Conservation (phyloP, 1,140 invertebrate genomes). For the Microplitis mediator region DNA sequence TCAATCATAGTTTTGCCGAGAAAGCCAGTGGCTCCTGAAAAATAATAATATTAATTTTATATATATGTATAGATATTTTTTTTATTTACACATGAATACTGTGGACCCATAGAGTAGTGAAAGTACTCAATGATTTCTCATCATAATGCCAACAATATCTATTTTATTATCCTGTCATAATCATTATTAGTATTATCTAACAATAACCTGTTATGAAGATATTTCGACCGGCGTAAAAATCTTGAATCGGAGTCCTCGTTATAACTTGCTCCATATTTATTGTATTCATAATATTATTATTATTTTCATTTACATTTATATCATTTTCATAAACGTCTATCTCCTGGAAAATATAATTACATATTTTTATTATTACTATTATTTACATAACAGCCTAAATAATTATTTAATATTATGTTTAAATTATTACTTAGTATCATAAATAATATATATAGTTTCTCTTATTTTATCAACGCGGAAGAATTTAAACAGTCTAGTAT, state of each 20-base stretch:
- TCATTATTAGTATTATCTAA: neutral
- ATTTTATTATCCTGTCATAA: neutral
- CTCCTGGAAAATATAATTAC: constrained; percentile 16
- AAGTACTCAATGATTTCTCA: constrained; percentile 4
- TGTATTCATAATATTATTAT: constrained; percentile 43
- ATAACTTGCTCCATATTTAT: constrained; percentile 34
- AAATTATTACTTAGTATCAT: constrained; percentile 18
- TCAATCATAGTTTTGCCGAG: constrained; percentile 87
- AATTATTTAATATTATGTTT: neutral
- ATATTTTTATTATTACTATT: too few relatives aligned
- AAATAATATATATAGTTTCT: too few relatives aligned
- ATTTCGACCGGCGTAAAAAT: constrained; percentile 48
- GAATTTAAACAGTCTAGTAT: too few relatives aligned
- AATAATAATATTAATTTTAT: constrained; percentile 59
- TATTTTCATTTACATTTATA: constrained; percentile 35
- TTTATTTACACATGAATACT: neutral
- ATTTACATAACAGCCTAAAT: too few relatives aligned
- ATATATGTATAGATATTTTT: neutral
- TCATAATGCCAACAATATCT: constrained; percentile 2
- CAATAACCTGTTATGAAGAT: constrained; percentile 53
- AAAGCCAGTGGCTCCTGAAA: constrained; percentile 81
- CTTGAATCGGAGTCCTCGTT: constrained; percentile 44
- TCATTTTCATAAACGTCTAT: constrained; percentile 32
- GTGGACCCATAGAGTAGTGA: neutral
- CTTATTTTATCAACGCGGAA: too few relatives aligned